Percentiles rank a stretch among this genome's conserved stretches.
Conservation (phyloP, 2,113 vertebrate genomes). For the Daboia siamensis region DNA sequence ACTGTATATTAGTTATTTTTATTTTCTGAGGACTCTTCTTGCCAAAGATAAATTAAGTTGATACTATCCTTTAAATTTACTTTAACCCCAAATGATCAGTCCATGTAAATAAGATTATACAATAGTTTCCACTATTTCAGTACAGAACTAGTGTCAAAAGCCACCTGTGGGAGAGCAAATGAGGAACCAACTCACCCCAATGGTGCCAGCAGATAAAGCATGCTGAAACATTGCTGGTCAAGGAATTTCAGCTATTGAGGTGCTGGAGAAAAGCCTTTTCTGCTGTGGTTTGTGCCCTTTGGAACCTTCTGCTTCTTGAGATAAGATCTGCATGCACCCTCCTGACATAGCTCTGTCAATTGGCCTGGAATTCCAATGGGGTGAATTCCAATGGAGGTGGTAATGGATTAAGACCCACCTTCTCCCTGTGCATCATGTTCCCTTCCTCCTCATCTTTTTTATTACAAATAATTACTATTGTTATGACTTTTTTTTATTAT, state of each 20-base stretch:
- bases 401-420: not conserved
- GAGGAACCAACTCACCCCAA: not conserved
- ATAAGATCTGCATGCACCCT: not conserved
- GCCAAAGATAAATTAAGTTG: not conserved
- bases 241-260: not conserved
- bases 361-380: not conserved
- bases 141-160: not conserved
- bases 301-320: not conserved
- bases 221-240: not conserved
- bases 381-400: not conserved
- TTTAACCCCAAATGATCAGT: not conserved
- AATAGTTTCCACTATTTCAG: not conserved
- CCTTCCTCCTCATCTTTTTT: not conserved
- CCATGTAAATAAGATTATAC: not conserved
- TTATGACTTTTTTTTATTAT: not conserved
- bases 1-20: not conserved
- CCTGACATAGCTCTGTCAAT: not conserved
- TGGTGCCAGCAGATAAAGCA: not conserved
- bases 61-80: not conserved
- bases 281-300: not conserved
- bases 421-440: not conserved
- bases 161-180: not conserved
- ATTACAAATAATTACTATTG: not conserved
- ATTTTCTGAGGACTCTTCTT: not conserved
- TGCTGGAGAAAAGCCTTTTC: not conserved